Conservation (phyloP, 2,113 vertebrate species). For the Esox niger region DNA sequence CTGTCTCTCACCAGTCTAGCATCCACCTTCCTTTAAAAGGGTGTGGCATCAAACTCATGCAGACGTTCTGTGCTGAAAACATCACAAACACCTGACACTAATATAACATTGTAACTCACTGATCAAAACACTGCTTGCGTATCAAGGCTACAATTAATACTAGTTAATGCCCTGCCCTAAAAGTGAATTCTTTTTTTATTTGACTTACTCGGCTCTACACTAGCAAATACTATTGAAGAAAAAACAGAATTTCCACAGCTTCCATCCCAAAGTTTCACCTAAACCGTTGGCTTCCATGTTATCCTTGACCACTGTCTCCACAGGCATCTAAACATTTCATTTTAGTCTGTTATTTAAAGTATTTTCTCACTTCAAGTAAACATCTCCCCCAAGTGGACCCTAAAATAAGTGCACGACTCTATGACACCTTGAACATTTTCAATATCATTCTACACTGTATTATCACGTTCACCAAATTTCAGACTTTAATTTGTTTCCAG, state of each 20-base stretch:
- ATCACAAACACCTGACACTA: neutral
- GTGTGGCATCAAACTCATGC: neutral
- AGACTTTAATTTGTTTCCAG: no score
- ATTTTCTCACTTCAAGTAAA: neutral
- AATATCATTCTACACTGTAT: no score
- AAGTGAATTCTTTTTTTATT: neutral
- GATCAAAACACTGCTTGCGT: neutral
- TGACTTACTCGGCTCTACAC: neutral
- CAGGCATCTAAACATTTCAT: neutral
- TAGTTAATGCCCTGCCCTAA: neutral
- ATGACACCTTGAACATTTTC: no score
- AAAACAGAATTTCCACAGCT: neutral
- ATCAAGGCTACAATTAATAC: neutral
- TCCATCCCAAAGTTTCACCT: neutral
- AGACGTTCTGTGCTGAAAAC: neutral
- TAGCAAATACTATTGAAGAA: neutral
- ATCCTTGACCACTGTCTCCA: neutral
- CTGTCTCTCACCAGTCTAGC: neutral
- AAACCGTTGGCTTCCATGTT: neutral
- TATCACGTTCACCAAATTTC: no score
- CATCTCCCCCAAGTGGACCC: neutral
- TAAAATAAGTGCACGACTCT: no score
- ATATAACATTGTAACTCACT: neutral
- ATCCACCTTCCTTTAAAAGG: neutral
- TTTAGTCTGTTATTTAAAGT: no score